Percentiles rank a stretch among this genome's conserved stretches.
Conservation (phyloP, 2,888 invertebrate species). For the Epirrita christyi region DNA sequence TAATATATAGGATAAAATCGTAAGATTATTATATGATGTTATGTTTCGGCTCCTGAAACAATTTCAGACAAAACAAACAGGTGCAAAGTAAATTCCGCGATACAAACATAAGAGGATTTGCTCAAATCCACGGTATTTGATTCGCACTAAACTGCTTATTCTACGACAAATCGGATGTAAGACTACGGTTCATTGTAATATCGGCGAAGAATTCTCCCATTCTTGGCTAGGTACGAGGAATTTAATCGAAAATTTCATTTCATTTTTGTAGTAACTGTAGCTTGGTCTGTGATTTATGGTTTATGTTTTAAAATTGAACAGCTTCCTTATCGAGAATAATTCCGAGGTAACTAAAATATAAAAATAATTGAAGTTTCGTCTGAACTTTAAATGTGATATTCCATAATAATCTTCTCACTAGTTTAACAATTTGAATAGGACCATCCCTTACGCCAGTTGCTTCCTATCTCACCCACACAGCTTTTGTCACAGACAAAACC, state of each 20-base stretch:
- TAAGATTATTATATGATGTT: no score
- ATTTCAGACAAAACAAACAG: constrained; percentile 18
- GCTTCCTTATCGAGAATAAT: no score
- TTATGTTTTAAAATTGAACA: constrained; percentile 31
- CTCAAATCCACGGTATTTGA: constrained; percentile 48
- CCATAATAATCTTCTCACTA: not conserved
- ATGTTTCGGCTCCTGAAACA: not conserved
- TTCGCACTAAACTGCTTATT: constrained; percentile 57
- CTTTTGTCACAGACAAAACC: constrained; percentile 29
- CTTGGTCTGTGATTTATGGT: constrained; percentile 31
- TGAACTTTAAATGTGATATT: not conserved
- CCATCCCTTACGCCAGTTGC: constrained; percentile 1
- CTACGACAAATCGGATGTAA: constrained; percentile 56
- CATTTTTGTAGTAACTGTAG: constrained; percentile 52
- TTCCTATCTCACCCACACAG: constrained; percentile 14
- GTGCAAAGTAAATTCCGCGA: constrained; percentile 16
- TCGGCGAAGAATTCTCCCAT: constrained; percentile 60
- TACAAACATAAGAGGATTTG: constrained; percentile 47
- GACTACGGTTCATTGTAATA: constrained; percentile 67
- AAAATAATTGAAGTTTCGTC: not conserved
- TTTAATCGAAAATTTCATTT: constrained; percentile 59
- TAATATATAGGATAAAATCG: no score
- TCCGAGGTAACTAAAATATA: not conserved
- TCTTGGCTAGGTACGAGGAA: constrained; percentile 55
- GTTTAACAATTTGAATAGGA: not conserved